Conservation (phyloP, 2,113 vertebrate species). For the Cathartes aura region DNA sequence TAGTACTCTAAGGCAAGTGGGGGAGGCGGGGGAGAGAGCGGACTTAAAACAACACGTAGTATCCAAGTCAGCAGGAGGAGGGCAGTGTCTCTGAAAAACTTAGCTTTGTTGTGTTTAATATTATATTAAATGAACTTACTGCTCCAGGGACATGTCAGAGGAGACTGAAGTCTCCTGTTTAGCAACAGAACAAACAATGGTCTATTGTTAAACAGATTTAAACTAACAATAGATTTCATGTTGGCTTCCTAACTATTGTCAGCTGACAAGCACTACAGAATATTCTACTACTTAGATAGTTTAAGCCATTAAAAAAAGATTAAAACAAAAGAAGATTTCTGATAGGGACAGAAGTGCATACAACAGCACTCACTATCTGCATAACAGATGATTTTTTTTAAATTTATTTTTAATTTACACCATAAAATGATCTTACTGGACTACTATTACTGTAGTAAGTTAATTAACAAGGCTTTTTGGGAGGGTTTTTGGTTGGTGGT, state of each 20-base stretch:
- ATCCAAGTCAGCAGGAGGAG: not conserved
- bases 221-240: not conserved
- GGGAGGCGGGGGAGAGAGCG: not conserved
- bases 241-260: not conserved
- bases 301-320: not conserved
- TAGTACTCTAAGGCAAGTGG: not conserved
- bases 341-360: not conserved
- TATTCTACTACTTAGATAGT: not conserved
- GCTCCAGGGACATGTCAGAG: not conserved
- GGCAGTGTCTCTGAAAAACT: not conserved
- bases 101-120: not conserved
- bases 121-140: not conserved
- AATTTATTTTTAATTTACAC: not conserved
- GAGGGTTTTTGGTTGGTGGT: not conserved
- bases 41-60: not conserved
- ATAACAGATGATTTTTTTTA: accelerated
- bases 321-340: not conserved
- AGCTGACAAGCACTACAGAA: not conserved
- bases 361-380: not conserved
- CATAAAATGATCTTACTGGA: not conserved
- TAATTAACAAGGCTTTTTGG: not conserved
- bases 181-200: not conserved
- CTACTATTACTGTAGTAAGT: accelerated
- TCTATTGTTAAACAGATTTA: not conserved
- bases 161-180: not conserved